Evolutionary conservation across 2,888 invertebrate species (phyloP), one percentile per base, ranked within the genome.

Genomic region (Panopea generosa): DNA sequence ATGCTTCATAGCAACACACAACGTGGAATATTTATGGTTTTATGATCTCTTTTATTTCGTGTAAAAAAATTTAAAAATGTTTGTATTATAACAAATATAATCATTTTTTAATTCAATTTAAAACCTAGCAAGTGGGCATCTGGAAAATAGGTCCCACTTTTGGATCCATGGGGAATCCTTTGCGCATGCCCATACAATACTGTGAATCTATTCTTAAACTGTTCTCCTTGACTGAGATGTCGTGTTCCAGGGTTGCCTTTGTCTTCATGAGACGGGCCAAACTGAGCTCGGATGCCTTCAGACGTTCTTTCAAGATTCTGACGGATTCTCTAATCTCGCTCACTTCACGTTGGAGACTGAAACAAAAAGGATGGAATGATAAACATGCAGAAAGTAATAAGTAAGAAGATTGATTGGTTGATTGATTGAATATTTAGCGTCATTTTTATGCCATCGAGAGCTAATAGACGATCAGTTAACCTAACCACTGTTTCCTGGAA

Each of bases 141-240:
- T 90, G 90, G 83, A 91, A 91, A 53, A 92, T 90, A 56, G 92
- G 92, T 22, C 92, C 92, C 6, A 91, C 88, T 84, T 91, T 91
- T 43, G 91, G 91, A 65, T 92, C 92, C 90, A 91, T 91, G n/a
- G 98, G 98, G 94, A 97, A 98, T 4, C 97, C 96, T 78, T 98
- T 95, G 56, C 98, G 94, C 90, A 98, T 94, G 2, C 97, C 97
- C 94, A 97, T 96, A 92, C 98, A 98, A 93, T 97, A 97, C 93
- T 98, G 97, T 79, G 96, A 94, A 94, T 98, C 98, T 82, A 98
- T 97, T 92, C 97, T 96, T 76, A 98, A 94, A 14, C 97, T 95
- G 90, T 97, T 97, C 80, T 96, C 95, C 94, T 98, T 98, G 90
- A 96, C 95, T 60, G 95, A 95, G 77, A 97, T 94, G 93, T 98